phyloP scores from a whole-genome alignment of 2,888 invertebrate genomes.

The Polymixis lichenea region DNA sequence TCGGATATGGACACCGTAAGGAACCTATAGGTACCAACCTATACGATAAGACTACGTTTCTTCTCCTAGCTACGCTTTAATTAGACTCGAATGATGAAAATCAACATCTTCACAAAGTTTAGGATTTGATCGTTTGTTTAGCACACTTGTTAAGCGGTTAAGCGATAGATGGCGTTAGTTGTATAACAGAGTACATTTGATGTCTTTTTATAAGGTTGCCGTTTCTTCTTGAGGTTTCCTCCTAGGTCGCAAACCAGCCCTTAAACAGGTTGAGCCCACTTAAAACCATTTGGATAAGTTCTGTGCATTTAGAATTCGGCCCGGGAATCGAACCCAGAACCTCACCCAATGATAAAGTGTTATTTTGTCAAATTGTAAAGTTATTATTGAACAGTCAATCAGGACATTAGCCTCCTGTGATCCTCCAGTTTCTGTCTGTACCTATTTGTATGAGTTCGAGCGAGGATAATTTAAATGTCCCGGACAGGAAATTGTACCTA shows the following conservation, averaged over 20 bases:
- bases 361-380: slow-evolving; percentile 3
- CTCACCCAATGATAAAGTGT: neutral
- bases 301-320: neutral
- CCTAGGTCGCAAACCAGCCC: neutral
- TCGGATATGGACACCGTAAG: too few relatives aligned
- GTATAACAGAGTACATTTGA: slow-evolving; percentile 1
- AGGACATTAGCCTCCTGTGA: neutral
- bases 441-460: neutral
- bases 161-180: slow-evolving; percentile 53
- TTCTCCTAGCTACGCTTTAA: neutral
- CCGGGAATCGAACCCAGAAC: slow-evolving; percentile 31
- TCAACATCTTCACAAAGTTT: too few relatives aligned
- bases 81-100: neutral
- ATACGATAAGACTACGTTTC: too few relatives aligned
- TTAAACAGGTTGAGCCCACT: too few relatives aligned
- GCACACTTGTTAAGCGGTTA: neutral
- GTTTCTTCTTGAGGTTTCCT: neutral
- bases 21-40: too few relatives aligned
- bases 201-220: neutral
- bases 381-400: neutral
- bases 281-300: neutral
- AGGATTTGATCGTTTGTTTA: too few relatives aligned
- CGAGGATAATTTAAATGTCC: neutral
- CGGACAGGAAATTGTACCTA: neutral
- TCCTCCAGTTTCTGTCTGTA: neutral